Evolutionary conservation across 2,888 invertebrate species (phyloP).

Genomic region (Sarcophaga rosellei): DNA sequence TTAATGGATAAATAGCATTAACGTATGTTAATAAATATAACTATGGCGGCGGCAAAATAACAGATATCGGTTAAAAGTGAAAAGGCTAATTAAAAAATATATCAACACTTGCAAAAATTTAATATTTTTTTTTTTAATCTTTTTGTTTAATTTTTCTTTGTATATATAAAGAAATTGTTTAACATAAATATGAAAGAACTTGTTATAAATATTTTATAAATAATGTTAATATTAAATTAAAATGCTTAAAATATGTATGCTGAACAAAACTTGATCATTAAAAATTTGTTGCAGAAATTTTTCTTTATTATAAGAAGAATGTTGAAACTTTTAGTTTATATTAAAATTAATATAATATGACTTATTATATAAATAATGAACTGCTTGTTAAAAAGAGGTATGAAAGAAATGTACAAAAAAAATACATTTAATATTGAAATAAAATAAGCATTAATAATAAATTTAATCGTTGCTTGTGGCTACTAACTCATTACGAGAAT

Average conservation of each 20-base stretch:
- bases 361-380: slow-evolving; percentile 38
- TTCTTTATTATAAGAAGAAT: background rate
- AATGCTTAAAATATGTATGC: background rate
- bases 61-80: slow-evolving; percentile 3
- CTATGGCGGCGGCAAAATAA: slow-evolving; percentile 56
- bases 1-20: background rate
- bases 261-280: slow-evolving; percentile 10
- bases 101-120: slow-evolving; percentile 8
- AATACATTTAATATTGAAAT: slow-evolving; percentile 50
- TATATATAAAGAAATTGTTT: slow-evolving; percentile 33
- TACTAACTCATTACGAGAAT: slow-evolving; percentile 37
- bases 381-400: slow-evolving; percentile 5
- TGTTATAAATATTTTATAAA: slow-evolving; percentile 10
- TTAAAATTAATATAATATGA: slow-evolving; percentile 38
- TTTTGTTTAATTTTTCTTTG: slow-evolving; percentile 24
- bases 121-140: slow-evolving; percentile 3
- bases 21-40: slow-evolving; percentile 39
- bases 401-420: slow-evolving; percentile 59
- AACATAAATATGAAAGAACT: background rate
- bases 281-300: background rate
- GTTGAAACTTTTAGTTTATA: slow-evolving; percentile 25
- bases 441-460: background rate
- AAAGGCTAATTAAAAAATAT: slow-evolving; percentile 40
- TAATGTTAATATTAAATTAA: background rate
- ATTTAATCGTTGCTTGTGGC: slow-evolving; percentile 39